These are phyloP conservation scores for Polymixis flavicincta DNA, from an alignment of 2,888 invertebrate species.

Conservation along the genomic window DNA sequence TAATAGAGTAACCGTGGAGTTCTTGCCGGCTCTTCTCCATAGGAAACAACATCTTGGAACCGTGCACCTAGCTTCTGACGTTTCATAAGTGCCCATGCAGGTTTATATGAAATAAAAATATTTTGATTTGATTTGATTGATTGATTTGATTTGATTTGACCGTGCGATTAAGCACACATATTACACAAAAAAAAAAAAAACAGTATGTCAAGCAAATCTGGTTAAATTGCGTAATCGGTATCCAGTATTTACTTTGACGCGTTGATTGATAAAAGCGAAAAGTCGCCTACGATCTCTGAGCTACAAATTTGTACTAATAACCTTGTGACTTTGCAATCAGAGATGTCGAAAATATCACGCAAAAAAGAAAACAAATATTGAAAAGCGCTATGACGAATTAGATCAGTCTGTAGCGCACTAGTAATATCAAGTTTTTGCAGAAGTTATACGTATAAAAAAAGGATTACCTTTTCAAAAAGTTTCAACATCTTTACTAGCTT, in stretches of 20 bases:
- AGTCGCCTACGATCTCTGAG: conserved; percentile 1
- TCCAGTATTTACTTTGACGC: conserved; percentile 39
- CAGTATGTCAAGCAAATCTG: conserved; percentile 7
- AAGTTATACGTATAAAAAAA: background rate
- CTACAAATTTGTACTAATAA: conserved; percentile 41
- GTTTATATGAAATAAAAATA: too few relatives aligned
- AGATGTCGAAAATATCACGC: background rate
- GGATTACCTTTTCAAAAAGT: background rate
- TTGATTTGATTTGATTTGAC: too few relatives aligned
- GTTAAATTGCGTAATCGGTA: conserved; percentile 33
- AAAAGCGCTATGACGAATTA: conserved; percentile 9
- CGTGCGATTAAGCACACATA: too few relatives aligned
- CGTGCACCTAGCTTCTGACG: too few relatives aligned
- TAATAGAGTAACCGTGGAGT: too few relatives aligned
- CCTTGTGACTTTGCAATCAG: conserved; percentile 40
- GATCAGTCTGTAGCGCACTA: background rate
- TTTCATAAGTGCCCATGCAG: too few relatives aligned
- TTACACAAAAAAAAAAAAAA: too few relatives aligned
- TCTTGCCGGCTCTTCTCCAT: too few relatives aligned
- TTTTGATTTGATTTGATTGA: too few relatives aligned
- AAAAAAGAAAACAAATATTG: conserved; percentile 29
- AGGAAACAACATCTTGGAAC: too few relatives aligned
- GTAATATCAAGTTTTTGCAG: background rate
- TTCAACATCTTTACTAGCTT: background rate
- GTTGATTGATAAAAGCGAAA: conserved; percentile 56